Conservation (phyloP, 2,797 vertebrate species). For the Mastacembelus armatus region DNA sequence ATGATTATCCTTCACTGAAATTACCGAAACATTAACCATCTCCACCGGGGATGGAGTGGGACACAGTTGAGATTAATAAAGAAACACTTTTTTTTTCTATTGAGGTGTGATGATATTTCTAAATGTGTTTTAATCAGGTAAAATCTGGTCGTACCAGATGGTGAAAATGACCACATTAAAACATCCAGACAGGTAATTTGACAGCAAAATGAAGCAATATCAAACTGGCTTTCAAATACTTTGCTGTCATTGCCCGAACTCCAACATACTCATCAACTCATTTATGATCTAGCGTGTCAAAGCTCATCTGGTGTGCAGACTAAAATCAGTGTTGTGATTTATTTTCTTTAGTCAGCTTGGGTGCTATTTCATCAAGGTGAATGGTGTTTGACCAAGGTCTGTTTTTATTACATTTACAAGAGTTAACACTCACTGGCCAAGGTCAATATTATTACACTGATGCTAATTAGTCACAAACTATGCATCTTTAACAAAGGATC, state of each 20-base stretch:
- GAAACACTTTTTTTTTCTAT: not conserved
- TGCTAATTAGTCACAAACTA: not conserved
- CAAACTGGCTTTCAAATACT: conserved; percentile 67
- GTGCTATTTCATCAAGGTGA: conserved; percentile 60
- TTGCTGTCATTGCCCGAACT: conserved; percentile 46
- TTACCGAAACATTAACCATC: not conserved
- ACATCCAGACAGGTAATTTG: conserved; percentile 50
- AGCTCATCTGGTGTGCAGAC: conserved; percentile 56
- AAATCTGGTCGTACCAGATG: conserved; percentile 60
- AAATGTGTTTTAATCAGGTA: conserved; percentile 44
- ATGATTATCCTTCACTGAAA: not conserved
- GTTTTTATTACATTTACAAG: conserved; percentile 47
- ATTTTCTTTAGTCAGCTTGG: conserved; percentile 50
- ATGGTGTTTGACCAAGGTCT: conserved; percentile 52
- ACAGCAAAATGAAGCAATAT: conserved; percentile 30
- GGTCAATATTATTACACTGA: not conserved
- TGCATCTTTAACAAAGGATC: not conserved
- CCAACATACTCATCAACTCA: conserved; percentile 39
- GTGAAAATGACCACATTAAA: conserved; percentile 51
- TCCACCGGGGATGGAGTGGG: not conserved
- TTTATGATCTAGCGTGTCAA: conserved; percentile 49
- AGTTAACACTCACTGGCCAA: too few relatives aligned
- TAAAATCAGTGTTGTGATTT: conserved; percentile 37
- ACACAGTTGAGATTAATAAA: conserved; percentile 22
- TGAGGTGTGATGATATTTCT: conserved; percentile 47